Base-by-base conservation (phyloP, 2,888 invertebrate genomes). In the Monopis laevigella region DNA sequence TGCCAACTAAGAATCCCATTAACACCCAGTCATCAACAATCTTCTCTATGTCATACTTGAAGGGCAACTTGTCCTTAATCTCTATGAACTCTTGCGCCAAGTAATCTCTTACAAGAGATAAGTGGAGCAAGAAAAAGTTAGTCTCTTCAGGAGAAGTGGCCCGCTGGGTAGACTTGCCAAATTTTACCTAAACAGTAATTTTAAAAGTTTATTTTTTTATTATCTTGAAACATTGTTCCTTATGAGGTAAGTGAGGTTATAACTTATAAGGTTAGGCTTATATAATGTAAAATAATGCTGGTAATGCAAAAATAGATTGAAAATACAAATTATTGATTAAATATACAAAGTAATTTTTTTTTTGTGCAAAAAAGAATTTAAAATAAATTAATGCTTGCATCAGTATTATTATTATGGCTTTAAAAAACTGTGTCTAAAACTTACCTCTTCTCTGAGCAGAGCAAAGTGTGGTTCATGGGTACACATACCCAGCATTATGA, bases 21-120 rank as follows among this genome's bases (percentile, higher is more conserved):
- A 98, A 68, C 18, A 98, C 90, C 98, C 98, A 99, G 66, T 99
- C 98, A 61, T 99, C 98, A 17, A 98, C 94, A 41, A 99, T 86
- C 48, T 88, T 88, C 60, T 98, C 96, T 51, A 97, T 82, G 63
- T 96, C 89, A 65, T 86, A 97, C 1, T 78, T 67, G 65, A 97
- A 94, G 0, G 86, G 74, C 5, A 93, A 59, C 11, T 83, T 82
- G 5, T 83, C 77, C 56, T 87, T 88, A n/a, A 93, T 62, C 1
- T 73, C 54, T 45, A 85, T 77, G 69, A 98, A 98, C 65, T 98
- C 98, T 65, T 93, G 85, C 55, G 93, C 92, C 49, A 98, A 78
- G 67, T 98, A 98, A 56, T 97, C 96, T 51, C 96, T 83, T 62
- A 99, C 82, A 38, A 98, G 71, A 0, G 96, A 96, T 51, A 98